These are phyloP conservation scores for Hydrocynus forskahlii DNA, from an alignment of 2,797 vertebrate species.

Conservation along the genomic window DNA sequence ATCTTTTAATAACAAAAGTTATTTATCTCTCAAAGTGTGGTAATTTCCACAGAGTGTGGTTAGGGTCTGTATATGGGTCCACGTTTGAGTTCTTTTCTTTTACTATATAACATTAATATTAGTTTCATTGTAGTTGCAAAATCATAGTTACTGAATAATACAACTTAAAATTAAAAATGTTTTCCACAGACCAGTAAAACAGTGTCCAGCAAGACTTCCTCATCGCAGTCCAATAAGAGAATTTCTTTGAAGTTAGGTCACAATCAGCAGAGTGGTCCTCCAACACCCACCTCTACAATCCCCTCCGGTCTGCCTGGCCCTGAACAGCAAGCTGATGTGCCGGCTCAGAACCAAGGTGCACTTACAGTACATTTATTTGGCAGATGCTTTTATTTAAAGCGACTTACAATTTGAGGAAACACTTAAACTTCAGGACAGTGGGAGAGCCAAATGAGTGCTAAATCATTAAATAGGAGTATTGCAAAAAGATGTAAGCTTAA, in stretches of 20 bases:
- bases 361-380: too few relatives aligned
- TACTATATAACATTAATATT: neutral
- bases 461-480: too few relatives aligned
- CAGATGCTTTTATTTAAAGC: too few relatives aligned
- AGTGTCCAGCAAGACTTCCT: conserved; percentile 65
- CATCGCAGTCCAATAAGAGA: conserved; percentile 65
- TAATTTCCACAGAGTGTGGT: too few relatives aligned
- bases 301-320: conserved; percentile 49
- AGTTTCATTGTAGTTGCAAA: neutral
- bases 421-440: too few relatives aligned
- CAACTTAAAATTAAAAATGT: neutral
- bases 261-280: conserved; percentile 60
- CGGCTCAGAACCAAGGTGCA: conserved; percentile 51
- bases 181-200: conserved; percentile 72
- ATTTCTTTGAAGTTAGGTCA: conserved; percentile 66
- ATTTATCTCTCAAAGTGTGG: too few relatives aligned
- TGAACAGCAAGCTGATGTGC: conserved; percentile 57
- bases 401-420: too few relatives aligned
- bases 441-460: too few relatives aligned
- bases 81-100: neutral
- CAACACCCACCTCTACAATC: conserved; percentile 43
- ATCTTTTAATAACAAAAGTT: too few relatives aligned
- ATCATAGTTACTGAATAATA: neutral
- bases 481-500: too few relatives aligned
- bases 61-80: neutral